Evolutionary conservation across 1,140 invertebrate genomes (phyloP).

Genomic region (Diuraphis noxia): DNA sequence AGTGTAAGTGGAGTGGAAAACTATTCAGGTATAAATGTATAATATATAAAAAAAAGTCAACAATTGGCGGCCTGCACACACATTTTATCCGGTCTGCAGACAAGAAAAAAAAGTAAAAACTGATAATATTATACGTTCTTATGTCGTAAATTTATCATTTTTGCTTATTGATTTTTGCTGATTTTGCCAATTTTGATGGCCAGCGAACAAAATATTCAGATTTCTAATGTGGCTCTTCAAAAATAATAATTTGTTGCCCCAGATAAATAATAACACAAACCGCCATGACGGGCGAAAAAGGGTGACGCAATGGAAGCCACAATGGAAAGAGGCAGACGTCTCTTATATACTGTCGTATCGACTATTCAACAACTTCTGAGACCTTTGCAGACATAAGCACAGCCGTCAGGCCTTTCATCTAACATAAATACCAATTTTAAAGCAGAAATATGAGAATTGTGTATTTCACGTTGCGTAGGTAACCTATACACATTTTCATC

Average conservation of each 20-base stretch:
- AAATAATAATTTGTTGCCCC: no score
- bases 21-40: slow-evolving; percentile 25
- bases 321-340: slow-evolving; percentile 30
- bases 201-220: no score
- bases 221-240: no score
- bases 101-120: no score
- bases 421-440: slow-evolving; percentile 14
- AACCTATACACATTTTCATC: not conserved
- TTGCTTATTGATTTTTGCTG: no score
- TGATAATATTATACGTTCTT: no score
- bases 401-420: not conserved
- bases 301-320: not conserved
- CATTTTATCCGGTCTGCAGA: no score
- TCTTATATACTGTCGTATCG: slow-evolving; percentile 33
- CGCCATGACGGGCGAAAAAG: not conserved
- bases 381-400: not conserved
- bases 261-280: slow-evolving; percentile 9
- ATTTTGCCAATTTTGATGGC: no score
- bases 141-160: no score
- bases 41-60: no score
- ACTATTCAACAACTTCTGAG: slow-evolving; percentile 31
- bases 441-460: not conserved
- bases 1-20: not conserved
- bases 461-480: not conserved
- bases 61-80: no score